These are phyloP conservation scores for Halictus quadricinctus DNA, from an alignment of 2,888 invertebrate genomes.

Conservation along the genomic window DNA sequence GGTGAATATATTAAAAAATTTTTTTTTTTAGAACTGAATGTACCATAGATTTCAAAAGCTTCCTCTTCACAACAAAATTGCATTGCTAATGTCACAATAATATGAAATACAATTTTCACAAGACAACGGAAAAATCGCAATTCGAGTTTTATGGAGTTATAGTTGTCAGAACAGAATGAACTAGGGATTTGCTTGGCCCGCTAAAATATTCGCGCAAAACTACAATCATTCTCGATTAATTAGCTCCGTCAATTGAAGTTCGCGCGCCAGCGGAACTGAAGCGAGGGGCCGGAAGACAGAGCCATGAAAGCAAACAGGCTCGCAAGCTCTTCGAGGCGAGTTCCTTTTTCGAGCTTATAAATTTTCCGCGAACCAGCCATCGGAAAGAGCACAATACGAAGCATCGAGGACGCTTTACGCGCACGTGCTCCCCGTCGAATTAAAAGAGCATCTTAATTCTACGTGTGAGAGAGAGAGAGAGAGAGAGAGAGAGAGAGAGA, in stretches of 20 bases:
- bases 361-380: constrained; percentile 2
- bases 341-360: not conserved
- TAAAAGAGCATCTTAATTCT: constrained; percentile 38
- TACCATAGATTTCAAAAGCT: no score
- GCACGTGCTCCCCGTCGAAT: constrained; percentile 1
- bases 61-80: no score
- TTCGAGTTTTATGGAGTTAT: no score
- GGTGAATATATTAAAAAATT: no score
- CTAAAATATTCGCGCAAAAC: not conserved
- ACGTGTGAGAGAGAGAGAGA: not conserved
- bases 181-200: not conserved
- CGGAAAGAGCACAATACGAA: constrained; percentile 5
- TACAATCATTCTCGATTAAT: not conserved
- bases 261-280: not conserved
- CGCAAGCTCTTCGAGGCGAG: not conserved
- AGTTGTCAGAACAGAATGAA: no score
- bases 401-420: not conserved
- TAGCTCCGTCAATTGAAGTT: not conserved
- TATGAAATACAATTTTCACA: no score
- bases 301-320: not conserved
- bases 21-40: no score
- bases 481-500: not conserved
- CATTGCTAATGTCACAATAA: no score
- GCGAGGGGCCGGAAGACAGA: not conserved
- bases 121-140: no score